Conservation (phyloP, 2,113 vertebrate species). For the Hiodon tergisus region DNA sequence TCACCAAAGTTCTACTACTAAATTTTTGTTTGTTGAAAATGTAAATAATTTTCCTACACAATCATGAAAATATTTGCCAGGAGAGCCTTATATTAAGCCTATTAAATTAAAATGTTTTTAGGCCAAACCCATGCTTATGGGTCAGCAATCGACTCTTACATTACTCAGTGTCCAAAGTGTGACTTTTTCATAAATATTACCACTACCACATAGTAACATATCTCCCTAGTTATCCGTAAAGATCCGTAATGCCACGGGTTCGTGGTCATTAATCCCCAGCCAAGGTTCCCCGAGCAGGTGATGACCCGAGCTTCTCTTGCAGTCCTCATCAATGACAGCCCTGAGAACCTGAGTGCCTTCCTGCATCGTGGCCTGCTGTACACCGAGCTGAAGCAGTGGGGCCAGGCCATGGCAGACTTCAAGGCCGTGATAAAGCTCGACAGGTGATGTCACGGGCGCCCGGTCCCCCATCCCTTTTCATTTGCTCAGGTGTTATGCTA, state of each 20-base stretch:
- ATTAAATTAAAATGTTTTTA: no score
- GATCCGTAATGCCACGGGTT: background rate
- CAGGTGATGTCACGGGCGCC: slow-evolving; percentile 45
- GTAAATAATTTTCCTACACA: no score
- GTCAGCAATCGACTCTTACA: no score
- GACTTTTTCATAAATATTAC: no score
- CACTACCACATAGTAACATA: no score
- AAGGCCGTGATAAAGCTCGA: slow-evolving; percentile 63
- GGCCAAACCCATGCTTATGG: no score
- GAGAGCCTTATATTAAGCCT: no score
- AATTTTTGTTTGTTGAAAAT: no score
- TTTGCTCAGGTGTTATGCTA: background rate
- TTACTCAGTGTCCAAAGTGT: no score
- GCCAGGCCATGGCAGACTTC: slow-evolving; percentile 66
- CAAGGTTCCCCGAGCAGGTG: background rate
- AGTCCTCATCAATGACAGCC: slow-evolving; percentile 65
- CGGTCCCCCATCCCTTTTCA: background rate
- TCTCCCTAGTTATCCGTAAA: no score
- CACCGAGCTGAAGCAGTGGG: slow-evolving; percentile 50
- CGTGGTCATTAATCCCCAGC: background rate
- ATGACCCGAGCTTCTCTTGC: slow-evolving; percentile 27
- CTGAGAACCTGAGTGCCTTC: slow-evolving; percentile 61
- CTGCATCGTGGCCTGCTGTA: slow-evolving; percentile 70
- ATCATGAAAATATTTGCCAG: no score
- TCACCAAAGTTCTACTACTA: no score